Evolutionary conservation across 2,888 invertebrate species (phyloP), one percentile per base, ranked within the genome.

Genomic region (Leptinotarsa rubiginosa): DNA sequence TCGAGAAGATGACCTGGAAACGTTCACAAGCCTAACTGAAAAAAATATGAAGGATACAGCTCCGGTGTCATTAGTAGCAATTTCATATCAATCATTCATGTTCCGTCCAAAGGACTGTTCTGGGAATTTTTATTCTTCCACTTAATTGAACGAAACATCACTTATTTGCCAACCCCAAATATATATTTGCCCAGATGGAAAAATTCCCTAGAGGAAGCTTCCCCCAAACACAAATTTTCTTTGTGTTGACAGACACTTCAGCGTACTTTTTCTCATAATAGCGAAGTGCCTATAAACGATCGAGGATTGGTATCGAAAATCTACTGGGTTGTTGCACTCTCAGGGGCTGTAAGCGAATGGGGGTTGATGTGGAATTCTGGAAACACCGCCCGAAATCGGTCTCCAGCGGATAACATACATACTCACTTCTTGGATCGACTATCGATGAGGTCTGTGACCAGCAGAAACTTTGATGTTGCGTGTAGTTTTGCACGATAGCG

Each of bases 351-450:
- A 81, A 82, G 79, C 75, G 78, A 74, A 76, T 77, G 67, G 56
- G 41, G 69, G 72, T 77, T 75, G 77, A 74, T 79, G 79, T 69
- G 77, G 76, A 82, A 82, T 81, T 82, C 81, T 69, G 77, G 79
- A 82, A 82, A 81, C 79, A 78, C 77, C 70, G 77, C 76, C 76
- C 77, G 78, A 77, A 83, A 83, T 83, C 80, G 83, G 78, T 83
- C 83, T 82, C 83, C 65, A 76, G 81, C 76, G 83, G 78, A 74
- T 72, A 71, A 62, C 72, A 50, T 65, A 69, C 73, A 69, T 69
- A 70, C 73, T 74, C 73, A 25, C 66, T 25, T 47, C 59, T 47
- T 47, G 68, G 50, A 74, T 77, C 62, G 75, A 75, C 72, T 78
- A 77, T 78, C 78, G 78, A 79, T 79, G 77, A 76, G 69, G 54